Conservation (phyloP, 2,113 vertebrate species). For the Pomatostomus ruficeps region DNA sequence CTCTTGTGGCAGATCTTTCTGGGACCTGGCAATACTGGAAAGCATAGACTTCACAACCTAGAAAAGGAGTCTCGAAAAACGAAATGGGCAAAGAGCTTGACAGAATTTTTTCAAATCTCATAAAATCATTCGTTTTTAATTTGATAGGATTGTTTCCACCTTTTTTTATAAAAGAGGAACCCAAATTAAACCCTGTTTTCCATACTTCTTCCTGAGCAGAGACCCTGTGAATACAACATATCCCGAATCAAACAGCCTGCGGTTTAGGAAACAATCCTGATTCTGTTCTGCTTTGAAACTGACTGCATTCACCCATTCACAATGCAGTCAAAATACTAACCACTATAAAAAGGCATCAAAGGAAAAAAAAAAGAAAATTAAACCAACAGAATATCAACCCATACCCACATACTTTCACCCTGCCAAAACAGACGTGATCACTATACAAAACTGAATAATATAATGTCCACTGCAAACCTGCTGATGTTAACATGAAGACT, state of each 20-base stretch:
- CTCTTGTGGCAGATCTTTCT: constrained; percentile 8
- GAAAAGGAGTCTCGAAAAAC: not conserved
- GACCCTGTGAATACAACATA: not conserved
- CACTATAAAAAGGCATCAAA: not conserved
- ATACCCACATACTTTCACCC: not conserved
- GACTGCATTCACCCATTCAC: not conserved
- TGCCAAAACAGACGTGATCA: not conserved
- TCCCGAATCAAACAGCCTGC: not conserved
- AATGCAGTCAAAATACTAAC: not conserved
- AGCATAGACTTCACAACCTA: not conserved
- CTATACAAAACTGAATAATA: not conserved
- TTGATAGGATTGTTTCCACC: not conserved
- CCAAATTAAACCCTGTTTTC: not conserved
- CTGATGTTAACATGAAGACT: not conserved
- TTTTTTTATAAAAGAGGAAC: not conserved
- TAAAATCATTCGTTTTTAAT: not conserved
- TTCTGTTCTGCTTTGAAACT: not conserved
- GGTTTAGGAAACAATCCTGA: not conserved
- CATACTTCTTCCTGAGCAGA: not conserved
- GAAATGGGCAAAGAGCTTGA: not conserved
- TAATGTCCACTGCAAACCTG: not conserved
- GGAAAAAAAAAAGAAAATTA: constrained; percentile 1
- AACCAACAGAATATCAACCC: not conserved
- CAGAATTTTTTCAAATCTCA: not conserved
- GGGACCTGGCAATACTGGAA: not conserved